Evolutionary conservation across 2,888 invertebrate genomes (phyloP), one percentile per base, ranked within the genome.

Genomic region (Cantharis rustica): DNA sequence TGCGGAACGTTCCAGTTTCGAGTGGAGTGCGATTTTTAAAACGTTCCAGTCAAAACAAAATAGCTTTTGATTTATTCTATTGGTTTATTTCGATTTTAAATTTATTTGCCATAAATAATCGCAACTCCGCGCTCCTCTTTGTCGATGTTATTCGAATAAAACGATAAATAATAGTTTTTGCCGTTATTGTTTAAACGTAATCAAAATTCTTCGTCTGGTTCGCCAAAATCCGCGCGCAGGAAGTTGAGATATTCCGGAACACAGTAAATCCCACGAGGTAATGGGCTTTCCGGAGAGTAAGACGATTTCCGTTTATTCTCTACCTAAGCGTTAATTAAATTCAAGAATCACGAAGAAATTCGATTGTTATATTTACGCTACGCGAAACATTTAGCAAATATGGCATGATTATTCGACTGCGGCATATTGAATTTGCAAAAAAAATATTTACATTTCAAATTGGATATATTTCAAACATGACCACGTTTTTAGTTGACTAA

Each of bases 321-420:
- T 71, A 47, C 47, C n/a, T 47, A 69, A 68, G 73, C 77, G 76
- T 79, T 81, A 81, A 81, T 81, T 81, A 81, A 81, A 81, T 81
- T 80, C 77, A 73, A 78, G 76, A 72, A 78, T 79, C 77, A 74
- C 80, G 79, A 81, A 81, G 80, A 81, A 81, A 81, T 80, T 81
- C 81, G 80, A 81, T 81, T 81, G 64, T 66, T 66, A n/a, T 1
- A 20, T 66, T 66, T 66, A 66, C 11, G n/a, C 23, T 20, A 66
- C 9, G 23, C 3, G 20, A 66, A 23, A 66, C 16, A 23, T 63
- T 10, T 4, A 20, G 20, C n/a, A 66, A 66, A 20, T 66, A 66
- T 20, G 23, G 13, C 9, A 20, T 15, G 20, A 66, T 66, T 66
- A 66, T 47, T 47, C 47, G 47, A n/a, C n/a, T 47, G 47, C n/a